Conservation (phyloP, 2,888 invertebrate genomes). For the Hydrotaea diabolus region DNA sequence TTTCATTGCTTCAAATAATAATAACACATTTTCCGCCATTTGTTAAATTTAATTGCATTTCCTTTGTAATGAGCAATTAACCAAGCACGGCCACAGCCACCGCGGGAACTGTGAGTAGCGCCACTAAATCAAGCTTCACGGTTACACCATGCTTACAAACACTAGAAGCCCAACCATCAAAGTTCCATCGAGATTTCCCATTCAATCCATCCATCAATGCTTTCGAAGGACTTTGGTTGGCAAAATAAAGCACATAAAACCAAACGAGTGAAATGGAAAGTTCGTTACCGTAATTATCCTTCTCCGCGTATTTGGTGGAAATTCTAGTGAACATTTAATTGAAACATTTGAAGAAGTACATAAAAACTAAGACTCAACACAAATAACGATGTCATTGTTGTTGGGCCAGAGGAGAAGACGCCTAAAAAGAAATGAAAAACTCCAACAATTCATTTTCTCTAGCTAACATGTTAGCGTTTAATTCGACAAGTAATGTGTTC, state of each 20-base stretch:
- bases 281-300: slow-evolving; percentile 23
- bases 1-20: neutral
- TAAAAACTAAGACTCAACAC: slow-evolving; percentile 22
- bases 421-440: no score
- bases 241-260: neutral
- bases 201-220: neutral
- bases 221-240: neutral
- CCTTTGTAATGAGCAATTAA: slow-evolving; percentile 21
- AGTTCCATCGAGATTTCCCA: neutral
- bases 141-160: no score
- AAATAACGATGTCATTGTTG: neutral
- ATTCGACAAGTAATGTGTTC: no score
- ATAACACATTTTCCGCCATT: slow-evolving; percentile 32
- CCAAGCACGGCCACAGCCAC: neutral
- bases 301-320: slow-evolving; percentile 4
- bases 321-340: slow-evolving; percentile 43
- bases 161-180: neutral
- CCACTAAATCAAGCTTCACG: neutral
- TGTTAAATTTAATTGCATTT: slow-evolving; percentile 41
- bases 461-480: no score
- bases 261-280: neutral
- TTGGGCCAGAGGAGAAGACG: no score
- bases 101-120: neutral
- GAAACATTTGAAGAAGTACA: slow-evolving; percentile 37
- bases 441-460: no score